Conservation (phyloP, 2,113 vertebrate species). For the Microcebus lehilahytsara region DNA sequence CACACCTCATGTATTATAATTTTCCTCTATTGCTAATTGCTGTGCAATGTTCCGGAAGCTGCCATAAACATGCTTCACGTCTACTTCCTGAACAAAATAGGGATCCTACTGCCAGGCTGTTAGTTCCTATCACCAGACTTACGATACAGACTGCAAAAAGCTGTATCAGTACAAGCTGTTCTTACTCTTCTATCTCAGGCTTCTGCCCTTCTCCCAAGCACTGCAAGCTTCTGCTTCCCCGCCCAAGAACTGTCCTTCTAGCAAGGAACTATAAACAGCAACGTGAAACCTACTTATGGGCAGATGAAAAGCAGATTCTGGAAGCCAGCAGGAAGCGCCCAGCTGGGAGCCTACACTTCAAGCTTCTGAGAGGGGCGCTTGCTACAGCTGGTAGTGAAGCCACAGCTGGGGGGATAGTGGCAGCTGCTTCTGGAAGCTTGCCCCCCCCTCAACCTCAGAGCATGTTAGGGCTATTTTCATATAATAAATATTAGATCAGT, state of each 20-base stretch:
- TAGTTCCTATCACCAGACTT: not conserved
- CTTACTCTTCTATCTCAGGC: fast-evolving
- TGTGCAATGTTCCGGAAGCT: not conserved
- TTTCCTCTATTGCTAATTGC: not conserved
- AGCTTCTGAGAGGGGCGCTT: not conserved
- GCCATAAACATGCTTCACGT: too few relatives aligned
- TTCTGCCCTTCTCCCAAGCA: not conserved
- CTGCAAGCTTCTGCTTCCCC: not conserved
- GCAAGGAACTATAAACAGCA: not conserved
- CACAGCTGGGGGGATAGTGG: not conserved
- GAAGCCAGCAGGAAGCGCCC: not conserved
- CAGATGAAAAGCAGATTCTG: constrained; percentile 43
- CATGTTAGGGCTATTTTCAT: not conserved
- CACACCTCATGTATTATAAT: not conserved
- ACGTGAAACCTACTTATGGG: not conserved
- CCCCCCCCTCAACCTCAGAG: not conserved
- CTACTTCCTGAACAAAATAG: not conserved
- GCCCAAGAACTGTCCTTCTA: not conserved
- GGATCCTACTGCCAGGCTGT: not conserved
- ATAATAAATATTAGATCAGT: not conserved
- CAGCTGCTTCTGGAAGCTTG: not conserved
- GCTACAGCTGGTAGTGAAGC: not conserved
- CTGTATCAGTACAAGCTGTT: not conserved
- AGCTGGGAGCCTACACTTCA: not conserved
- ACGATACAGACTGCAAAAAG: not conserved